Base-by-base conservation (phyloP, 2,888 invertebrate species). In the Ischnura elegans region DNA sequence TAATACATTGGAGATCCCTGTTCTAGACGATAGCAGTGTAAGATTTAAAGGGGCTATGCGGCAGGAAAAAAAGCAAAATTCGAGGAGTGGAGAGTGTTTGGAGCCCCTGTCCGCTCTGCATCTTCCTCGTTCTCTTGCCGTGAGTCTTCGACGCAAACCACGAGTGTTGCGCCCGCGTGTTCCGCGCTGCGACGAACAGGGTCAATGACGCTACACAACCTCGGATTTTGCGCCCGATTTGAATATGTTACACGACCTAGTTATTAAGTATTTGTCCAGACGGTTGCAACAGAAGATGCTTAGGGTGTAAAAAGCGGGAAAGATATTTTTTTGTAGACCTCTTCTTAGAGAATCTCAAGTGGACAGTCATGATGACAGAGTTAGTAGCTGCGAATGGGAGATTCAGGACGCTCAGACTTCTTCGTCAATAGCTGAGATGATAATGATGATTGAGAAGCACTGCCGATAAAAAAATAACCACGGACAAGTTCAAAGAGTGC, bases 221-320 rank as follows among this genome's bases (percentile, higher is more conserved):
- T 76, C 36, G 36, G 10, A 76, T 76, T n/a, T 76, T 76, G 29
- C 36, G 36, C 76, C 36, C 76, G 36, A 76, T 76, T 76, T 36
- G 76, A 10, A 76, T 76, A 76, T 76, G 76, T 29, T 76, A 76
- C 76, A 36, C 36, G 76, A 36, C 76, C 76, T 36, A 76, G 36
- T 76, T 76, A 25, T 76, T 21, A 76, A 76, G 29, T 76, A 76
- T 76, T 76, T 76, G 25, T 36, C 76, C 76, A 76, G 76, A 29
- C 36, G 76, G 36, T 76, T 76, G 76, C 76, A n/a, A 76, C 76
- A 76, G 76, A 76, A 76, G 36, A 76, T 76, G 25, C 36, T 25
- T 21, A 76, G 36, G 76, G 76, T 25, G 8, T 25, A 61, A 61
- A n/a, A n/a, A n/a, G n/a, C 8, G 76, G 36, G 4, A 13, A 1